Base-by-base conservation (phyloP, 2,113 vertebrate species). In the Tachysurus vachellii region DNA sequence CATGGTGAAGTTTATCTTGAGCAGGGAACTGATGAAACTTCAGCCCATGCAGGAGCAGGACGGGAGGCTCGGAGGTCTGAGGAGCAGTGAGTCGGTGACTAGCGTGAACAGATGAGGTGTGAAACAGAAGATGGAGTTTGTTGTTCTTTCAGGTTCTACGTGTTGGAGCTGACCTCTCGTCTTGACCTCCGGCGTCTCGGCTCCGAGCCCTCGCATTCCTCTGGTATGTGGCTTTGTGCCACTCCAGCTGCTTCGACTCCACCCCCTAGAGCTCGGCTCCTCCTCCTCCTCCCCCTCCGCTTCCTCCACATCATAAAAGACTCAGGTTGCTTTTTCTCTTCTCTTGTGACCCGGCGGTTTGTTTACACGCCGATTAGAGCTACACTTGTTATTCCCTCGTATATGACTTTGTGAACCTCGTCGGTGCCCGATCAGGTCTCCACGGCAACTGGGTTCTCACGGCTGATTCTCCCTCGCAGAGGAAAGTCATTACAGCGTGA, bases 161-260 rank as follows among this genome's bases (percentile, higher is more conserved):
- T 85, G 53, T 84, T 42, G 47, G 2, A 44, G 11, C 1, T 88
- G 87, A 93, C 91, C 92, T 79, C 42, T 14, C 66, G 86, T 88
- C 88, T 90, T 92, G 88, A 89, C 88, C 92, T 88, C 82, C 31
- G 0, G 44, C 61, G 5, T 75, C 79, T 80, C 83, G 81, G 54
- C 88, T 88, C 79, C 23, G 85, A 88, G 90, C 92, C 89, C 93
- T 90, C 23, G 86, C 89, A 90, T 93, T 93, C 89, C 87, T 86
- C 80, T 28, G 4, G 88, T 92, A 92, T 92, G 91, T 66, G 79
- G 90, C 92, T 64, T n/a, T 9, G 36, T 84, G 90, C 90, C 71
- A 64, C 81, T 83, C 91, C 90, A 88, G 88, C 87, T 86, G 89
- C 86, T 87, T 86, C 50, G 47, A 5, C 0, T 9, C 50, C 21